Percentiles rank a stretch among this genome's conserved stretches.
These are phyloP conservation scores for Dunckerocampus dactyliophorus DNA, from an alignment of 2,113 vertebrate genomes.

Conservation along the genomic window DNA sequence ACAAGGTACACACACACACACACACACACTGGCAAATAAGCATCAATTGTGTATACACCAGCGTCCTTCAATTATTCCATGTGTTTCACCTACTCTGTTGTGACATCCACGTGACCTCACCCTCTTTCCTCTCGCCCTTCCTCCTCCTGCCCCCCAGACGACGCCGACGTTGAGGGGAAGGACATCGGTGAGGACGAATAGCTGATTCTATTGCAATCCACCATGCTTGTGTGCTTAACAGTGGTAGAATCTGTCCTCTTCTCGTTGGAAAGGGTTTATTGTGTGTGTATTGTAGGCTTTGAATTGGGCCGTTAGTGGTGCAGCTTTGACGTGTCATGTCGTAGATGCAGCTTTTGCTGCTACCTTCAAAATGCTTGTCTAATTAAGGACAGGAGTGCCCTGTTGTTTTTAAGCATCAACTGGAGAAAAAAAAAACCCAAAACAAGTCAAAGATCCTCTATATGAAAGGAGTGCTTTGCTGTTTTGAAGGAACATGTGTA, in stretches of 20 bases:
- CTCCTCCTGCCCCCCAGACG: conserved; percentile 74
- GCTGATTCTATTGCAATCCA: conserved; percentile 2
- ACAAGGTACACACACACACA: conserved; percentile 78
- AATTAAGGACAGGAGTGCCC: no score
- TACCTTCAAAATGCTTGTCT: no score
- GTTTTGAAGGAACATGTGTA: no score
- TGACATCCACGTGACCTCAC: conserved; percentile 7
- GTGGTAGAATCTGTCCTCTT: conserved; percentile 2
- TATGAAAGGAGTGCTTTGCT: no score
- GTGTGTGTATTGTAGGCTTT: not conserved
- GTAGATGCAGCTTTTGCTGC: no score
- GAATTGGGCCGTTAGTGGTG: no score
- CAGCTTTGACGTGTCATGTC: no score
- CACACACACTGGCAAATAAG: not conserved
- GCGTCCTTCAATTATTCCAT: not conserved
- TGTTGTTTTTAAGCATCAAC: not conserved
- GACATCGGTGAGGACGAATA: conserved; percentile 81
- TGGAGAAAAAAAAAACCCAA: not conserved
- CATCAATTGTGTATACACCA: not conserved
- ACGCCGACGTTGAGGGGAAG: conserved; percentile 85
- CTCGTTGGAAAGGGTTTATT: not conserved
- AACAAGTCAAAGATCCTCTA: not conserved
- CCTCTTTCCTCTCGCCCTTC: conserved; percentile 35
- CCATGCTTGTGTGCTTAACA: conserved; percentile 20
- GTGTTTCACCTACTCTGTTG: conserved; percentile 13